A percentile compares a stretch with the other conserved stretches of the same genome.
These are phyloP conservation scores for Cheilosia pagana DNA, from an alignment of 2,888 invertebrate genomes.

Conservation along the genomic window DNA sequence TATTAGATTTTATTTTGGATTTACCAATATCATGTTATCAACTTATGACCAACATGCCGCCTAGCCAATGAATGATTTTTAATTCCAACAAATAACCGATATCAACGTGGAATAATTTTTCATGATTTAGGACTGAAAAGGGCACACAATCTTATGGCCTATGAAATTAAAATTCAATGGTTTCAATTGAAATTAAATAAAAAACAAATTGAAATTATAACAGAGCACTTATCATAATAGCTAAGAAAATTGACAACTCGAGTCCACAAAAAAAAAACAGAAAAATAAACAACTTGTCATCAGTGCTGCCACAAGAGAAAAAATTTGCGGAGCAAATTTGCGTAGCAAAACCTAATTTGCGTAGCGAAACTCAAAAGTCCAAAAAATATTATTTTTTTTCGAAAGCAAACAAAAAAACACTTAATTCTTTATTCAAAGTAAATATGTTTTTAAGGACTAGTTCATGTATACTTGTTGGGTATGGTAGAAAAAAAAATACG, in stretches of 20 bases:
- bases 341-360: too few relatives aligned
- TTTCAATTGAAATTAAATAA: not conserved
- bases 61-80: not conserved
- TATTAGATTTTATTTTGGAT: not conserved
- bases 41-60: conserved; percentile 28
- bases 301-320: too few relatives aligned
- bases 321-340: too few relatives aligned
- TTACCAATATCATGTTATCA: conserved; percentile 53
- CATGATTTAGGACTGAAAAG: not conserved
- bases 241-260: not conserved
- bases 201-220: not conserved
- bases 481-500: too few relatives aligned
- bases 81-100: not conserved
- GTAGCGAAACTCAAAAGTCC: too few relatives aligned
- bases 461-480: too few relatives aligned
- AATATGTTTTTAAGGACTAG: too few relatives aligned
- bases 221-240: not conserved
- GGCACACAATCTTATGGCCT: not conserved
- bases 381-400: too few relatives aligned
- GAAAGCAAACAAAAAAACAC: too few relatives aligned
- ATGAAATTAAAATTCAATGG: not conserved
- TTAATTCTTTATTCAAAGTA: too few relatives aligned
- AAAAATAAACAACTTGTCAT: too few relatives aligned
- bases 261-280: not conserved
- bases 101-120: not conserved